Evolutionary conservation across 2,113 vertebrate genomes (phyloP).

Genomic region (Protobothrops mucrosquamatus): DNA sequence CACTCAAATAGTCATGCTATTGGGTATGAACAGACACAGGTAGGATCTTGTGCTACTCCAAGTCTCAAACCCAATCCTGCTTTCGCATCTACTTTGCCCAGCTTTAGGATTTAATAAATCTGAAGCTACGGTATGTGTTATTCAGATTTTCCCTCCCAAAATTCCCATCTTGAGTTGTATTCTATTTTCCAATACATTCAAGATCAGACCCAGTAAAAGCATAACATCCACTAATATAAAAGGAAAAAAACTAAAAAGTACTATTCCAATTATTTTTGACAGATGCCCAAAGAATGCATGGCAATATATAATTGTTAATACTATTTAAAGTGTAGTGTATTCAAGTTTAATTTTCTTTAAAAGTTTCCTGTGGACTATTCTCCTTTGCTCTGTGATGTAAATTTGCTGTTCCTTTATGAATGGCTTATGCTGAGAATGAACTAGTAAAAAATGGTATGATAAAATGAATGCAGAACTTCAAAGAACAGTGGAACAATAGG

Average conservation of each 20-base stretch:
- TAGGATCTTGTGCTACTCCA: background rate
- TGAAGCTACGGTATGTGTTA: background rate
- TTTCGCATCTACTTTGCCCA: background rate
- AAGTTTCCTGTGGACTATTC: background rate
- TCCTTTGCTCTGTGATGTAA: slow-evolving; percentile 3
- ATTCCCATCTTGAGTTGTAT: background rate
- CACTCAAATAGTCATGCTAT: background rate
- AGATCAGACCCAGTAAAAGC: background rate
- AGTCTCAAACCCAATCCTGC: background rate
- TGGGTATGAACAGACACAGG: background rate
- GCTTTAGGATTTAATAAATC: background rate
- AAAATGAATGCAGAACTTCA: slow-evolving; percentile 23
- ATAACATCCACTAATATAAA: background rate
- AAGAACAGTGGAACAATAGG: background rate
- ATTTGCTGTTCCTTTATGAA: background rate
- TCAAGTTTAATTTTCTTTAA: slow-evolving; percentile 16
- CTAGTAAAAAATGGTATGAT: background rate
- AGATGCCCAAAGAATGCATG: background rate
- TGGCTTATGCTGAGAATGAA: slow-evolving; percentile 8
- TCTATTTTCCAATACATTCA: background rate
- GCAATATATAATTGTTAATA: slow-evolving; percentile 17
- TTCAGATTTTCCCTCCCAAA: background rate
- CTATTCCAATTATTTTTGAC: background rate
- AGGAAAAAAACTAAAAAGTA: background rate
- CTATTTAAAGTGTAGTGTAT: background rate